Evolutionary conservation across 1,140 invertebrate species (phyloP), one percentile per base, ranked within the genome.

Genomic region (Drosophila leontia): DNA sequence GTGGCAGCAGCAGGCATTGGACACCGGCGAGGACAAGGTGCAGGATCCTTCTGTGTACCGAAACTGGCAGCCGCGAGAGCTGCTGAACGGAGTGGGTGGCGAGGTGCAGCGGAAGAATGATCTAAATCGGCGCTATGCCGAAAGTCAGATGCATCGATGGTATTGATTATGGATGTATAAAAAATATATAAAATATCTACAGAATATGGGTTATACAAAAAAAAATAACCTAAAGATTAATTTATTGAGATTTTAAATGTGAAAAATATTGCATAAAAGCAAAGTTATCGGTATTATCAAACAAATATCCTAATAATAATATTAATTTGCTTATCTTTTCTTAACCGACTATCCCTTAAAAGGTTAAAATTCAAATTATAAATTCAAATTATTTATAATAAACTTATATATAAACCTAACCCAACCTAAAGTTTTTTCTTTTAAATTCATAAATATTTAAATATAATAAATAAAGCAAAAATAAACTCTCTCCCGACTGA

Each of bases 1-100:
- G 85, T 90, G 85, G 85, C 85, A 90, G 55, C 78, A 65, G 13
- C 85, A 90, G 44, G 85, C 82, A 2, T 26, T 81, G 8, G 75
- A 74, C 35, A 74, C 45, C 9, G 68, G 69, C 29, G 65, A 70
- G 9, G 71, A 72, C 15, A 60, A 57, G 44, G 45, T 67, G n/a
- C 69, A 70, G 34, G 85, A 90, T 17, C 75, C 85, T 3, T 53
- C 67, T 0, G 64, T 82, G 29, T 79, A 81, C 60, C 62, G 78
- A 32, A 90, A 90, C 29, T 90, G 85, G 85, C 85, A 90, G 44
- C 60, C 60, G 0, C 34, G 47, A 7, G 85, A 90, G 44, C 67
- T 90, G 0, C 9, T 85, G 0, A 71, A 53, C 2, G 84, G 85
- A 3, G 81, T 81, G 3, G 84, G 81, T 8, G 81, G 81, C 3